Percentiles rank a stretch among this genome's conserved stretches.
Conservation (phyloP, 1,140 invertebrate genomes). For the Amyelois transitella region DNA sequence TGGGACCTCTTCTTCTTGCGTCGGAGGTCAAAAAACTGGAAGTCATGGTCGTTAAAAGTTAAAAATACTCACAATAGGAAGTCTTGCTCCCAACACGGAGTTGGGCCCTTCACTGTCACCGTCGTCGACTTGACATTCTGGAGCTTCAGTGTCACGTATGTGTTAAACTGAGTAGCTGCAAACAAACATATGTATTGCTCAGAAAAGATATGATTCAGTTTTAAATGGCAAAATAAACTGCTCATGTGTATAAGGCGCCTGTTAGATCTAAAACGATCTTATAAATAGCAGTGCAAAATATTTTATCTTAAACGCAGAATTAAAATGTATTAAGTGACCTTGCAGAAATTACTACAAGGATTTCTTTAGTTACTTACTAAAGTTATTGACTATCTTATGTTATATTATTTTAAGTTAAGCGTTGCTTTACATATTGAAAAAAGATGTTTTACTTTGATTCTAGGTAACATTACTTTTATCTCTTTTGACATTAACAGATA, state of each 20-base stretch:
- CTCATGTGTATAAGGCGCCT: neutral
- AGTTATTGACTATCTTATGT: too few species aligned
- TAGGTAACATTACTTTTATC: too few species aligned
- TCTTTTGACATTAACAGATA: too few species aligned
- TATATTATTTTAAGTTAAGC: too few species aligned
- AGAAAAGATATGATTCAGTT: neutral
- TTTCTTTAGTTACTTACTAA: too few species aligned
- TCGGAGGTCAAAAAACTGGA: too few species aligned
- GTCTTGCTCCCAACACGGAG: conserved; percentile 98
- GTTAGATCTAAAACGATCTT: neutral
- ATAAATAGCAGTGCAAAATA: neutral
- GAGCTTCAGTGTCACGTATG: conserved; percentile 96
- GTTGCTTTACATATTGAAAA: too few species aligned
- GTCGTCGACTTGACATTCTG: conserved; percentile 99
- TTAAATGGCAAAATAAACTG: neutral
- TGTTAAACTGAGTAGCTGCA: conserved; percentile 87
- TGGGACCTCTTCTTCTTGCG: too few species aligned
- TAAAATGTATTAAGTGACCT: too few species aligned
- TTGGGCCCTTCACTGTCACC: conserved; percentile 94
- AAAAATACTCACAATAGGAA: conserved; percentile 95
- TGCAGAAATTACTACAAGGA: too few species aligned
- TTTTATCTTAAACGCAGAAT: too few species aligned
- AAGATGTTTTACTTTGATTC: too few species aligned
- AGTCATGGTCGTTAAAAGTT: conserved; percentile 7
- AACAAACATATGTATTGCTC: conserved; percentile 32